phyloP scores from a whole-genome alignment of 2,113 vertebrate species.

The Chaenocephalus aceratus region DNA sequence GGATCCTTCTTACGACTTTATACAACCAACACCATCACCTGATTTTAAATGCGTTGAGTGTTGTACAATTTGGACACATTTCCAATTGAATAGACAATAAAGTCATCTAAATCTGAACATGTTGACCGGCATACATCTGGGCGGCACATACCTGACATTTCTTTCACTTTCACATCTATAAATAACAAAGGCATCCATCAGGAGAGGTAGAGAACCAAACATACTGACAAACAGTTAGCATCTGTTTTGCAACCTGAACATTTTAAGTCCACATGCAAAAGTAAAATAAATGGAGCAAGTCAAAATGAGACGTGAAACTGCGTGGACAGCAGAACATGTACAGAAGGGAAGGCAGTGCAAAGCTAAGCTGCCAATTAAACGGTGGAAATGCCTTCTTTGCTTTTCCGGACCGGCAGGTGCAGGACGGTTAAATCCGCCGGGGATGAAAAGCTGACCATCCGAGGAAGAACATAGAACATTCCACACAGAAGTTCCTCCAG shows the following conservation, averaged over 20 bases:
- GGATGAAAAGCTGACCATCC: not conserved
- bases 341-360: constrained; percentile 39
- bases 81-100: too few species aligned
- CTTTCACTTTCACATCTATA: constrained; percentile 86
- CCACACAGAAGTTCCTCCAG: constrained; percentile 27
- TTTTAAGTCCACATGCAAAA: not conserved
- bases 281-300: constrained; percentile 14
- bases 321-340: constrained; percentile 35
- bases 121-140: not conserved
- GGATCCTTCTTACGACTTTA: too few species aligned
- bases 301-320: constrained; percentile 36
- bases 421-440: constrained; percentile 42
- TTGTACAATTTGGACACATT: too few species aligned
- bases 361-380: constrained; percentile 49
- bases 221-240: not conserved
- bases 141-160: constrained; percentile 84
- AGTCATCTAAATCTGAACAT: not conserved
- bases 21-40: too few species aligned
- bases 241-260: not conserved
- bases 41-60: too few species aligned
- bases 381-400: constrained; percentile 43
- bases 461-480: constrained; percentile 11
- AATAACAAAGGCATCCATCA: constrained; percentile 50
- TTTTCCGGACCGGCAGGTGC: constrained; percentile 55
- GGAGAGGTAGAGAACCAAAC: not conserved